Percentiles rank a stretch among this genome's conserved stretches.
Conservation (phyloP, 1,140 invertebrate species). For the Prorops nasuta region DNA sequence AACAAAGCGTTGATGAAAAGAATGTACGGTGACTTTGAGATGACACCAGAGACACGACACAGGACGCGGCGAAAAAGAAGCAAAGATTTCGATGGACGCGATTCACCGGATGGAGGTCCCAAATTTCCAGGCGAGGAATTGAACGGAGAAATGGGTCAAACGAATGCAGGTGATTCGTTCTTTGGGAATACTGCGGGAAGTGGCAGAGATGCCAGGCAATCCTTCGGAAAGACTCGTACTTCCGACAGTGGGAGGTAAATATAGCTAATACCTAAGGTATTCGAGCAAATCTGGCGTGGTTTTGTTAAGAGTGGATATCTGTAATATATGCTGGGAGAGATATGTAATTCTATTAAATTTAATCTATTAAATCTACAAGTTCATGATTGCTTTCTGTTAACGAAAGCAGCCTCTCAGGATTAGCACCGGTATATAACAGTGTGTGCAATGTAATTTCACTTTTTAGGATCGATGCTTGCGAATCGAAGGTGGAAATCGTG, state of each 20-base stretch:
- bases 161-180: constrained; percentile 52
- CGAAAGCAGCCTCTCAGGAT: too few species aligned
- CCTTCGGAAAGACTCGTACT: constrained; percentile 56
- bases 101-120: constrained; percentile 52
- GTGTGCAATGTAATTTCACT: too few species aligned
- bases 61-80: constrained; percentile 40
- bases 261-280: too few species aligned
- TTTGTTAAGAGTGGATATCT: too few species aligned
- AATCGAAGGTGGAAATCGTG: constrained; percentile 89
- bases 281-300: too few species aligned
- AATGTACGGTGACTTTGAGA: constrained; percentile 87
- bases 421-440: too few species aligned
- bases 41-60: constrained; percentile 56
- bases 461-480: constrained; percentile 80
- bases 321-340: too few species aligned
- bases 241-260: constrained; percentile 62
- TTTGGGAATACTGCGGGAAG: too few species aligned
- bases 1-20: constrained; percentile 89
- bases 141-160: constrained; percentile 15
- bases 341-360: too few species aligned
- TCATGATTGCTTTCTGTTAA: too few species aligned
- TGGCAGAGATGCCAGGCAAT: constrained; percentile 56
- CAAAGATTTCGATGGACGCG: constrained; percentile 38
- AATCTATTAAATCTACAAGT: too few species aligned
- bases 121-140: constrained; percentile 31